Percentiles rank a stretch among this genome's conserved stretches.
phyloP scores from a whole-genome alignment of 2,797 vertebrate species.

The Sebastes variabilis region DNA sequence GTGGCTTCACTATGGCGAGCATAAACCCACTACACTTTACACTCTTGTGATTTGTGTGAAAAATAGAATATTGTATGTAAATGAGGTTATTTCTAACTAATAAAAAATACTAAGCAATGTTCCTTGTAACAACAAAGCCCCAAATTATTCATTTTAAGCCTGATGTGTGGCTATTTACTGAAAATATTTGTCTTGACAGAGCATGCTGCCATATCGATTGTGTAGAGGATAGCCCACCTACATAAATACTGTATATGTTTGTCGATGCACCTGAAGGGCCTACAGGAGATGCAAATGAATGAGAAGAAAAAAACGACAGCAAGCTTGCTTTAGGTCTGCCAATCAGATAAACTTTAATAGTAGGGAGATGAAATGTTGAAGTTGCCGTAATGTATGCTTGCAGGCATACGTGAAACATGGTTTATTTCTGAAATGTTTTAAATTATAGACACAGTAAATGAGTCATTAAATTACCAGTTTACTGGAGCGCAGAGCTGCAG shows the following conservation, averaged over 20 bases:
- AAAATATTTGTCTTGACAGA: background rate
- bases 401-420: background rate
- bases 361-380: background rate
- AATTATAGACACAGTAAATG: background rate
- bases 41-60: background rate
- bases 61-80: background rate
- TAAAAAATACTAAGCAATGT: background rate
- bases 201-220: background rate
- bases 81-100: background rate
- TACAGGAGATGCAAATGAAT: background rate
- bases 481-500: background rate
- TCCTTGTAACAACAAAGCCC: background rate
- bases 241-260: background rate
- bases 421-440: background rate
- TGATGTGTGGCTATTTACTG: background rate
- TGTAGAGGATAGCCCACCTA: background rate
- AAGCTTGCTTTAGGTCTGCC: background rate
- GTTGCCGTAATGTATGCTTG: background rate
- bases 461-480: background rate
- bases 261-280: background rate
- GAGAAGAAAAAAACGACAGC: background rate
- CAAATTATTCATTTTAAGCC: background rate
- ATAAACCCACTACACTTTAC: no score
- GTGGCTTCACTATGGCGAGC: accelerated
- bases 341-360: background rate